Evolutionary conservation across 2,888 invertebrate genomes (phyloP).

Genomic region (Drosophila paramelanica): DNA sequence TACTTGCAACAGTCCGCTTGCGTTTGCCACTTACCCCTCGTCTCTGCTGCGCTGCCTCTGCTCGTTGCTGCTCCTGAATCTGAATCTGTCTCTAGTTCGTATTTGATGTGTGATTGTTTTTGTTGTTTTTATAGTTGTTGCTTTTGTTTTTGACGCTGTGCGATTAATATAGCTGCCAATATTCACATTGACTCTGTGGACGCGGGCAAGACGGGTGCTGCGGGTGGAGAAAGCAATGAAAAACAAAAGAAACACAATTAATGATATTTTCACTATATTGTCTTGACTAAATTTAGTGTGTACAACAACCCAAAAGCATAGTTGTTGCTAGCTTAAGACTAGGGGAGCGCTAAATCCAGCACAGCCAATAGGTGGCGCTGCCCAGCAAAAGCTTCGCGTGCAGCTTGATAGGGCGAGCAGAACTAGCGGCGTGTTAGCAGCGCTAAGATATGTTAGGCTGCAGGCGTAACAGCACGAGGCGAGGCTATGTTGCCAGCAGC

Average conservation of each 20-base stretch:
- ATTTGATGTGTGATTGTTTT: constrained; percentile 32
- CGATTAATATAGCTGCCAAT: constrained; percentile 58
- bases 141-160: constrained; percentile 29
- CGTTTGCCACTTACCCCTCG: constrained; percentile 54
- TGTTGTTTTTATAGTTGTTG: constrained; percentile 27
- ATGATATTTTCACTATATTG: constrained; percentile 2
- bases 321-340: neutral
- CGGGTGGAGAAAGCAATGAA: constrained; percentile 17
- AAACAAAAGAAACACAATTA: neutral
- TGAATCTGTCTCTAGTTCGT: constrained; percentile 64
- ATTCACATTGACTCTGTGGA: constrained; percentile 55
- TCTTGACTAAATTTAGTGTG: constrained; percentile 27
- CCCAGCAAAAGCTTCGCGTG: constrained; percentile 5
- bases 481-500: neutral
- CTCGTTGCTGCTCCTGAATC: constrained; percentile 30
- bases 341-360: constrained; percentile 27
- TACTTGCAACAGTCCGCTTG: neutral
- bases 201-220: constrained; percentile 71
- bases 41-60: constrained; percentile 29
- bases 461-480: constrained; percentile 1
- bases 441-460: neutral
- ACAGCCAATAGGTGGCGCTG: constrained; percentile 40
- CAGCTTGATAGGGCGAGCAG: neutral
- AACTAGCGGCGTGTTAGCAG: constrained; percentile 5
- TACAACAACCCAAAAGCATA: constrained; percentile 6